A percentile compares a stretch with the other conserved stretches of the same genome.
phyloP scores from a whole-genome alignment of 2,113 vertebrate genomes.

The Xiphorhynchus elegans region DNA sequence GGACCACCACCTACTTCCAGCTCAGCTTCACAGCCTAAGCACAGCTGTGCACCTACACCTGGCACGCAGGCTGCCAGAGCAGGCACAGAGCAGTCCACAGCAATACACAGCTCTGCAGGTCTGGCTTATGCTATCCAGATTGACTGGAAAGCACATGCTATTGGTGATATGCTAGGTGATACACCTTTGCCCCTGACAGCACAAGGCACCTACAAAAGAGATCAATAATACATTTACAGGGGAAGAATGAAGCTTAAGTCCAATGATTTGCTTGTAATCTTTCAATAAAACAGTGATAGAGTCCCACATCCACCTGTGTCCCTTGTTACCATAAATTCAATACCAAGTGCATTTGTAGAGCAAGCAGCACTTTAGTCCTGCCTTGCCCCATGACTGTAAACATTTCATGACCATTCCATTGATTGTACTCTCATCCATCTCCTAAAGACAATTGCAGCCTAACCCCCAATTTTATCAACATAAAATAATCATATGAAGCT shows the following conservation, averaged over 20 bases:
- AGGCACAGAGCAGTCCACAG: neutral
- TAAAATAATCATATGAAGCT: neutral
- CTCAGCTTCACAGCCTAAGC: neutral
- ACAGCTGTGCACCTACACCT: neutral
- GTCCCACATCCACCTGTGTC: neutral
- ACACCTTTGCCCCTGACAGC: neutral
- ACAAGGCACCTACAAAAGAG: neutral
- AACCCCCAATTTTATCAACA: neutral
- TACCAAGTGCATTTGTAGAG: neutral
- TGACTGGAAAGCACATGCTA: neutral
- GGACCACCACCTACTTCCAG: neutral
- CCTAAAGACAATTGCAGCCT: neutral
- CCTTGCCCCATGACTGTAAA: neutral
- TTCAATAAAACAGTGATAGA: neutral
- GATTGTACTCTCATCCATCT: neutral
- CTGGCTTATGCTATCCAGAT: neutral
- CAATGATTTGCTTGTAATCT: neutral
- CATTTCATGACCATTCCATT: neutral
- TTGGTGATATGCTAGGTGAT: neutral
- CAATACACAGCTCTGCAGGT: neutral
- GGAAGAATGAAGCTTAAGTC: neutral
- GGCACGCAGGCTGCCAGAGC: neutral
- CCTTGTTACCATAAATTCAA: slow-evolving; percentile 9
- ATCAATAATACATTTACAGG: neutral
- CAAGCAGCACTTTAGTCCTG: slow-evolving; percentile 1